Percentiles rank a stretch among this genome's conserved stretches.
phyloP scores from a whole-genome alignment of 2,888 invertebrate genomes.

The Leptinotarsa tumamoca region DNA sequence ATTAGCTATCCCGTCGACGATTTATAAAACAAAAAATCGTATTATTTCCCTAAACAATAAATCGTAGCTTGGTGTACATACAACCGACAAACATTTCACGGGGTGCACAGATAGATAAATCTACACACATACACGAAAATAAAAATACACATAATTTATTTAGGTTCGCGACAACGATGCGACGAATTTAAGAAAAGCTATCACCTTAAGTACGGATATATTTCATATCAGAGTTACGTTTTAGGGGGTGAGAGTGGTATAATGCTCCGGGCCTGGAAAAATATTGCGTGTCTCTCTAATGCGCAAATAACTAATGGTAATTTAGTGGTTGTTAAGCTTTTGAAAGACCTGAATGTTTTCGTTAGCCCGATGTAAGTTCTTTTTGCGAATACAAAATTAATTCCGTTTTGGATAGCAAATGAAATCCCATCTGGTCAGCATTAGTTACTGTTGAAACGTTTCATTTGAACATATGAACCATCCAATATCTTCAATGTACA shows the following conservation, averaged over 20 bases:
- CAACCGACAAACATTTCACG: slow-evolving; percentile 46
- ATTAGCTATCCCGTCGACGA: slow-evolving; percentile 44
- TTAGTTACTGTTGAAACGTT: too few relatives aligned
- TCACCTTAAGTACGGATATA: slow-evolving; percentile 68
- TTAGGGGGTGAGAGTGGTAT: slow-evolving; percentile 38
- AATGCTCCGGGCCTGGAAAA: slow-evolving; percentile 49
- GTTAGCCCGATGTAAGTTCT: slow-evolving; percentile 3
- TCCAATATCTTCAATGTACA: too few relatives aligned
- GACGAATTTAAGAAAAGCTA: slow-evolving; percentile 68
- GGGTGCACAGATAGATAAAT: slow-evolving; percentile 60
- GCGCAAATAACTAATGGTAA: slow-evolving; percentile 59
- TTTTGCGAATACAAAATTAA: not conserved
- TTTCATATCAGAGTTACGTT: slow-evolving; percentile 62
- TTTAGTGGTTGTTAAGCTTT: slow-evolving; percentile 57
- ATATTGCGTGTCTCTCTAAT: slow-evolving; percentile 64
- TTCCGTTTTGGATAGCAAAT: not conserved
- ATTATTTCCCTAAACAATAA: slow-evolving; percentile 52
- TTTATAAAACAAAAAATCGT: slow-evolving; percentile 49
- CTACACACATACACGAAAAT: slow-evolving; percentile 60
- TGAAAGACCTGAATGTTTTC: slow-evolving; percentile 47
- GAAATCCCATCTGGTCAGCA: too few relatives aligned
- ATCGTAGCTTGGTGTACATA: slow-evolving; percentile 44
- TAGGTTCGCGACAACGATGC: slow-evolving; percentile 63
- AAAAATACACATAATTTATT: slow-evolving; percentile 65
- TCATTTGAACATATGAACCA: too few relatives aligned